Evolutionary conservation across 2,113 vertebrate species (phyloP).

Genomic region (Galeopterus variegatus): DNA sequence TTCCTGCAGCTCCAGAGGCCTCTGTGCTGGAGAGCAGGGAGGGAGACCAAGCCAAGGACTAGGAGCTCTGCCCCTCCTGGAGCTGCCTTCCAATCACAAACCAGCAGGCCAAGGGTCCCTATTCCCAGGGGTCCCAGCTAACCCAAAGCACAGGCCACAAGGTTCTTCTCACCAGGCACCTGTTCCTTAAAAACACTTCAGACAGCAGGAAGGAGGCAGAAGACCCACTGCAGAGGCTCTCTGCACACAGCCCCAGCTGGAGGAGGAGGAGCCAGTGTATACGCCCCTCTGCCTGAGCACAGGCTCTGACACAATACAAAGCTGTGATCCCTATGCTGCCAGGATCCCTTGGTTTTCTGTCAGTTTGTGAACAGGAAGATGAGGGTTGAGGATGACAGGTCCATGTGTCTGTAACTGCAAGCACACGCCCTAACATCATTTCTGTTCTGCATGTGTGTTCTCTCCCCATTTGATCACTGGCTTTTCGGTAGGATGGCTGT

Average conservation of each 20-base stretch:
- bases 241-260: no score
- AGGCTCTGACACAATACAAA: neutral
- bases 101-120: neutral
- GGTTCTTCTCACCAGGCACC: neutral
- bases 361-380: neutral
- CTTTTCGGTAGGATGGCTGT: neutral
- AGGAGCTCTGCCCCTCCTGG: neutral
- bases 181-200: neutral
- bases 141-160: neutral
- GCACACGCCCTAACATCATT: neutral
- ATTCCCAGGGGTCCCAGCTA: neutral
- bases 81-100: neutral
- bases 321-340: accelerated
- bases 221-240: neutral
- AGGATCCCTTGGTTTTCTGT: neutral
- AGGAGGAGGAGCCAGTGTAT: neutral
- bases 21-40: neutral
- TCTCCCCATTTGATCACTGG: neutral
- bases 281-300: neutral
- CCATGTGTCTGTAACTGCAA: neutral
- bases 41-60: neutral
- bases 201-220: neutral
- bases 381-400: neutral
- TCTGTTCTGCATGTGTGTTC: neutral
- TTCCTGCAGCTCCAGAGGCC: neutral